Evolutionary conservation across 2,797 vertebrate species (phyloP).

Genomic region (Ctenopoma kingsleyae): DNA sequence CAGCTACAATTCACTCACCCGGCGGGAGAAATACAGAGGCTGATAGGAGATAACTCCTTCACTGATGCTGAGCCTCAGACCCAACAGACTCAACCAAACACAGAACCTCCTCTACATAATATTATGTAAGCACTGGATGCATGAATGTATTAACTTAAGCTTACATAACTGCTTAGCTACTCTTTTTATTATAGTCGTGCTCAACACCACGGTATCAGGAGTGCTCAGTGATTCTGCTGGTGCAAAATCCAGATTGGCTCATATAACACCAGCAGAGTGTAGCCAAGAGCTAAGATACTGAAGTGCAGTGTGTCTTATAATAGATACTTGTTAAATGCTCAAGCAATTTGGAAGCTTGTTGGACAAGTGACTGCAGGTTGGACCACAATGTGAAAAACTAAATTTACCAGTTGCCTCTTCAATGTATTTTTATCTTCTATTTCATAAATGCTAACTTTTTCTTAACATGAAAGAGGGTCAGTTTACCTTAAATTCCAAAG

Average conservation of each 20-base stretch:
- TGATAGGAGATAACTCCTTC: conserved; percentile 42
- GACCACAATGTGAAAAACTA: not conserved
- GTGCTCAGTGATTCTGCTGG: conserved; percentile 10
- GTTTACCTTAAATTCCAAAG: not conserved
- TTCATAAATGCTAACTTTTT: not conserved
- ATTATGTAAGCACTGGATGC: conserved; percentile 71
- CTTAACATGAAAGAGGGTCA: not conserved
- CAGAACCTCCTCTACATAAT: conserved; percentile 73
- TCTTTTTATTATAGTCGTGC: conserved; percentile 24
- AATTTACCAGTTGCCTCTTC: not conserved
- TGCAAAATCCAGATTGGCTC: conserved; percentile 3
- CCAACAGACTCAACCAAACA: conserved; percentile 67
- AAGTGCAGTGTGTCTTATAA: conserved; percentile 4
- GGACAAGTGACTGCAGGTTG: not conserved
- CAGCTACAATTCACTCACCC: conserved; percentile 30
- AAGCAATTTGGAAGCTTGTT: not conserved
- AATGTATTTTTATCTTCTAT: not conserved
- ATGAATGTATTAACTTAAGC: conserved; percentile 57
- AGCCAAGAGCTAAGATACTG: conserved; percentile 47
- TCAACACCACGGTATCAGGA: conserved; percentile 8
- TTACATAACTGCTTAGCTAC: conserved; percentile 66
- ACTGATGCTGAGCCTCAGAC: conserved; percentile 62
- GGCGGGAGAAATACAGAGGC: conserved; percentile 49
- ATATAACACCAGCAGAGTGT: conserved; percentile 55
- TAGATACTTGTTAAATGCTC: conserved; percentile 1